Conservation (phyloP, 2,113 vertebrate genomes). For the Pionites leucogaster region DNA sequence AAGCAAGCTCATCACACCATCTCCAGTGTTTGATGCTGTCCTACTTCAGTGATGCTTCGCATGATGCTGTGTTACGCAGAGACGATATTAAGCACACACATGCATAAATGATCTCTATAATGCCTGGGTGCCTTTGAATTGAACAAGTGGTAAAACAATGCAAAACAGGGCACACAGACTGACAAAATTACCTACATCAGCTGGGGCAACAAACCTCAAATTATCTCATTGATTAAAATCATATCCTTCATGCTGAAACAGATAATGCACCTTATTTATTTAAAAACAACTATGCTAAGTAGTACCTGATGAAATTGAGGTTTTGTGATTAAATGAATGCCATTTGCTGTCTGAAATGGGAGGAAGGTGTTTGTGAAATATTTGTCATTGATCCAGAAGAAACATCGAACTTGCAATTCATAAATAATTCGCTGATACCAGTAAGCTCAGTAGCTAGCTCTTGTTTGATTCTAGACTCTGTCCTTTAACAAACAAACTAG, state of each 20-base stretch:
- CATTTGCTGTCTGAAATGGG: not conserved
- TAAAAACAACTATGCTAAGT: not conserved
- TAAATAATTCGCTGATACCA: not conserved
- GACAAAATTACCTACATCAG: not conserved
- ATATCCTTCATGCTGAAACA: not conserved
- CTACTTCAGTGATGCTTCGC: slow-evolving; percentile 15
- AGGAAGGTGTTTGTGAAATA: not conserved
- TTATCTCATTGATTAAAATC: slow-evolving; percentile 9
- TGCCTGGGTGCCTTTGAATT: not conserved
- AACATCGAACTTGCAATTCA: not conserved
- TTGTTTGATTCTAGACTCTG: not conserved
- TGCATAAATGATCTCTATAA: not conserved
- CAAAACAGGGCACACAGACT: not conserved
- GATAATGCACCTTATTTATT: not conserved
- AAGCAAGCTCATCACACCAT: not conserved
- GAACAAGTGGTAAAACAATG: not conserved
- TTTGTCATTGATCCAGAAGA: not conserved
- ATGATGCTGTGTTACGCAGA: not conserved
- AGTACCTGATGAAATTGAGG: not conserved
- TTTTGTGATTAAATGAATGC: not conserved
- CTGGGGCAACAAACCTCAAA: not conserved
- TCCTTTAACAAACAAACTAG: not conserved
- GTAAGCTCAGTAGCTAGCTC: not conserved
- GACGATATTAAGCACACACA: not conserved
- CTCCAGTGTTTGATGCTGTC: not conserved